Evolutionary conservation across 2,797 vertebrate species (phyloP), one percentile per base, ranked within the genome.

Genomic region (Manis javanica): DNA sequence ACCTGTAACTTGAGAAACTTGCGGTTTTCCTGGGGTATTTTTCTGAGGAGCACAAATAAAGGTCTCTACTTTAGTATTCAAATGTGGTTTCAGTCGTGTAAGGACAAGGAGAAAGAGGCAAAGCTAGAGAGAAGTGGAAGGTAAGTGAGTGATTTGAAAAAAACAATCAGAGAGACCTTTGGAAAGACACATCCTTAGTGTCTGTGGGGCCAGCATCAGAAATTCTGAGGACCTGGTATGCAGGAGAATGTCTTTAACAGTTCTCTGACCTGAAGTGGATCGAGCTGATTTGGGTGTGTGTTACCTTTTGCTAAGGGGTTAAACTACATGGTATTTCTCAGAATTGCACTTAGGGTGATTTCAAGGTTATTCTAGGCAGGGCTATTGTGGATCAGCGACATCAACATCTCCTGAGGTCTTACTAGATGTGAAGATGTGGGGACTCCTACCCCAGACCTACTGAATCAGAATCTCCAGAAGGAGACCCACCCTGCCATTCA

Each of bases 21-120:
- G 34, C 61, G 14, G 24, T 78, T 95, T 95, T 81, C 31, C n/a
- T 57, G 66, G 71, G 39, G 51, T 69, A 42, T 78, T 95, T 95
- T 95, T 31, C 21, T 90, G 29, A 57, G 57, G 29, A 94, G 8
- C 26, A 78, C 42, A 64, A n/a, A 77, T 75, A 10, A 42, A 12
- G 34, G 71, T 10, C 51, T 53, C 3, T 34, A 75, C 11, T 74
- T 75, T 57, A 84, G 34, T 90, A 23, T 87, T 78, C 83, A 74
- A 63, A 7, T 53, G 37, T 46, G 46, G 26, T 78, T 91, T 39
- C 64, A 13, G 23, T 78, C 63, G 37, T 55, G n/a, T 15, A 77
- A 31, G n/a, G 15, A n/a, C 34, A 31, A 61, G 53, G 64, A 72
- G n/a, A 57, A 81, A 83, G 69, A 68, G 15, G 15, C 18, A 79